Evolutionary conservation across 2,888 invertebrate genomes (phyloP), one percentile per base, ranked within the genome.

Genomic region (Dolichopus griseipennis): DNA sequence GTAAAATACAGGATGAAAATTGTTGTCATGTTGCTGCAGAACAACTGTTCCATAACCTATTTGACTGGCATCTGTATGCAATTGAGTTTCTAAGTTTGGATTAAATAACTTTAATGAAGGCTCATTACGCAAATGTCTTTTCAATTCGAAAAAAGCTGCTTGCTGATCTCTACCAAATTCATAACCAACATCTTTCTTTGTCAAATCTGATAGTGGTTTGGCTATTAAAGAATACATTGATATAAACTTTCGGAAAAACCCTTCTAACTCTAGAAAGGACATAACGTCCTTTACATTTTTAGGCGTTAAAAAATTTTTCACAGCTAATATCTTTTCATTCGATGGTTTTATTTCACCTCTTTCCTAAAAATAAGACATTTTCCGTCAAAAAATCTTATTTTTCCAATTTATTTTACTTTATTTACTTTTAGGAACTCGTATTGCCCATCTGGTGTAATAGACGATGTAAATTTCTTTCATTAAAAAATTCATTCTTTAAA

Each of bases 251-350:
- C 66, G 33, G 21, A 69, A 69, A 12, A 68, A 67, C 1, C 68
- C 69, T 0, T 69, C 66, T 12, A 69, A 20, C 4, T 68, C 71
- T 4, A 70, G 61, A 20, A 71, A 70, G 20, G 69, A 65, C 61
- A 69, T 68, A 12, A 71, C 5, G 12, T 69, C 65, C 9, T 65
- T 69, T 18, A 43, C 22, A 2, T 65, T 69, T 27, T 9, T 12
- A 3, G 43, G 43, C 3, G 10, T 3, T 9, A 15, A 3, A 43
- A 43, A 43, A 43, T 43, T 43, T 9, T 43, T 43, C 12, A 43
- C 43, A 9, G 43, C 43, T 12, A 10, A 10, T 15, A 43, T 43
- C 12, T 43, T 43, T 43, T 43, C 43, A 4, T 43, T 3, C 3
- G 43, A 43, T 9, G 43, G 43, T 8, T 10, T 37, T 10, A 37